phyloP scores from a whole-genome alignment of 2,113 vertebrate genomes.

The Cyphomyrus plagiostoma region DNA sequence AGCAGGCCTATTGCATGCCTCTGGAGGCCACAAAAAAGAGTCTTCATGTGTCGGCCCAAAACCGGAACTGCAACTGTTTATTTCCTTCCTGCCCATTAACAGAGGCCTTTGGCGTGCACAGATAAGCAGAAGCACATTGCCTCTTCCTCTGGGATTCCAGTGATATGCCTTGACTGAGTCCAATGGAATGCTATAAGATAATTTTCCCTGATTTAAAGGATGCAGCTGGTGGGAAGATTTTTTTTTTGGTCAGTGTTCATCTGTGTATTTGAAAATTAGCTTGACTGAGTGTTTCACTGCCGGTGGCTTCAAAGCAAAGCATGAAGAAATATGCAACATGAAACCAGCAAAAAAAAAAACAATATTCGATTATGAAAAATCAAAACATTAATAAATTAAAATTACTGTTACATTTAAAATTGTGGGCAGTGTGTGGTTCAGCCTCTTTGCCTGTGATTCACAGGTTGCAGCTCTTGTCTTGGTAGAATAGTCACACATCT shows the following conservation, averaged over 20 bases:
- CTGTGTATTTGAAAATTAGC: neutral
- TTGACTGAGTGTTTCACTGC: neutral
- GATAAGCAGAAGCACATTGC: constrained; percentile 8
- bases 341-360: neutral
- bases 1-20: neutral
- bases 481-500: neutral
- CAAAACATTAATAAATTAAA: neutral
- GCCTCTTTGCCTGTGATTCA: neutral
- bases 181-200: neutral
- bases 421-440: neutral
- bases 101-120: neutral
- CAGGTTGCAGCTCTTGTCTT: neutral
- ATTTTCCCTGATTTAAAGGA: neutral
- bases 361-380: neutral
- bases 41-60: constrained; percentile 7
- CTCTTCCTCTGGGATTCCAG: neutral
- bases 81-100: constrained; percentile 20
- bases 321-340: neutral
- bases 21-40: constrained; percentile 21
- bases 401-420: neutral
- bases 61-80: constrained; percentile 12
- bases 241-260: neutral
- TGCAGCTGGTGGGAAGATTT: neutral
- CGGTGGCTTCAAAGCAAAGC: neutral
- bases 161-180: neutral